These are phyloP conservation scores for Papilio gigon DNA, from an alignment of 2,888 invertebrate species.

Conservation along the genomic window DNA sequence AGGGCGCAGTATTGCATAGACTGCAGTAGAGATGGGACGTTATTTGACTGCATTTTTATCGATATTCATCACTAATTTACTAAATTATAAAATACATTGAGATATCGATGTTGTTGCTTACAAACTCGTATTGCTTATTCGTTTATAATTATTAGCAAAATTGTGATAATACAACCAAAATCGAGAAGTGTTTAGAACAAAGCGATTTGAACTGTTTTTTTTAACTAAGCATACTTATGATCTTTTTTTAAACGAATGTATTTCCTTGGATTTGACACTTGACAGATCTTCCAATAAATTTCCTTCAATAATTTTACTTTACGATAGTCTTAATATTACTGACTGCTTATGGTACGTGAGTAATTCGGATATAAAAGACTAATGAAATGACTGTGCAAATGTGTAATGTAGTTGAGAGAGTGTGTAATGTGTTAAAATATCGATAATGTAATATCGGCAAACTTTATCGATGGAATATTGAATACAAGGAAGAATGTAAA, in stretches of 20 bases:
- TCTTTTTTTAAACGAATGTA: too few species aligned
- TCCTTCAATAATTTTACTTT: too few species aligned
- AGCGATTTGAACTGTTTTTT: too few species aligned
- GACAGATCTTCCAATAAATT: too few species aligned
- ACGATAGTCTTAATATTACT: too few species aligned
- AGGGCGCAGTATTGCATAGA: constrained; percentile 56
- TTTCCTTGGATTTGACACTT: too few species aligned
- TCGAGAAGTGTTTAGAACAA: too few species aligned
- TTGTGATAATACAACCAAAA: background rate
- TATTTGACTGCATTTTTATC: constrained; percentile 12
- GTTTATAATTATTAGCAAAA: background rate
- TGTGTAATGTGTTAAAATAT: background rate
- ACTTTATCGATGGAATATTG: constrained; percentile 34
- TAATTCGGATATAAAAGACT: background rate
- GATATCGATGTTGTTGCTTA: constrained; percentile 13
- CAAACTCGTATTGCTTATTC: background rate
- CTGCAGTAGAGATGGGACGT: constrained; percentile 42
- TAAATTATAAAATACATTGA: background rate
- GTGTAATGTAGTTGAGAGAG: background rate
- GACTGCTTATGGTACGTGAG: too few species aligned
- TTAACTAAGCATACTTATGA: too few species aligned
- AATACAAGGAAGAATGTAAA: constrained; percentile 40
- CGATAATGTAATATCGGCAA: constrained; percentile 17
- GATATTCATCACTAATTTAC: constrained; percentile 4
- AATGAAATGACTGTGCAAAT: background rate